Conservation (phyloP, 2,888 invertebrate genomes). For the Escarpia spicata region DNA sequence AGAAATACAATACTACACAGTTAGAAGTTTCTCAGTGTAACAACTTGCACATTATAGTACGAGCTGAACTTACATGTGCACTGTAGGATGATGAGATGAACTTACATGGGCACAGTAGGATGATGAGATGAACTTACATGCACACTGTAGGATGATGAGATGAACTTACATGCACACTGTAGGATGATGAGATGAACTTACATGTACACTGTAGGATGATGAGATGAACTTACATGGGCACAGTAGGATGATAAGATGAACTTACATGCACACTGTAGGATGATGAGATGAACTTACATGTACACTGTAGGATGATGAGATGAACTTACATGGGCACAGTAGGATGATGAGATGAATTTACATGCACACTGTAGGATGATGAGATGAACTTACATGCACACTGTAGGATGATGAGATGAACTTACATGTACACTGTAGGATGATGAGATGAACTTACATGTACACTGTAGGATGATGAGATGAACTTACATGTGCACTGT, state of each 20-base stretch:
- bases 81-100: neutral
- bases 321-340: neutral
- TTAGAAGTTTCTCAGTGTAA: neutral
- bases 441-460: neutral
- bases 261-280: slow-evolving; percentile 20
- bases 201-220: neutral
- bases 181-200: neutral
- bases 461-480: neutral
- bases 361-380: neutral
- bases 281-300: neutral
- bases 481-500: neutral
- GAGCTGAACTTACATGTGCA: neutral
- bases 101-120: neutral
- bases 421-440: neutral
- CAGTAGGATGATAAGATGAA: neutral
- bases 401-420: neutral
- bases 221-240: neutral
- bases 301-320: neutral
- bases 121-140: neutral
- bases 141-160: neutral
- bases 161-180: neutral
- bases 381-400: neutral
- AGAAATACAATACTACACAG: neutral
- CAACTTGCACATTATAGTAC: neutral
- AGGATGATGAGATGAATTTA: neutral